Base-by-base conservation (phyloP, 2,888 invertebrate genomes). In the Serripes groenlandicus region DNA sequence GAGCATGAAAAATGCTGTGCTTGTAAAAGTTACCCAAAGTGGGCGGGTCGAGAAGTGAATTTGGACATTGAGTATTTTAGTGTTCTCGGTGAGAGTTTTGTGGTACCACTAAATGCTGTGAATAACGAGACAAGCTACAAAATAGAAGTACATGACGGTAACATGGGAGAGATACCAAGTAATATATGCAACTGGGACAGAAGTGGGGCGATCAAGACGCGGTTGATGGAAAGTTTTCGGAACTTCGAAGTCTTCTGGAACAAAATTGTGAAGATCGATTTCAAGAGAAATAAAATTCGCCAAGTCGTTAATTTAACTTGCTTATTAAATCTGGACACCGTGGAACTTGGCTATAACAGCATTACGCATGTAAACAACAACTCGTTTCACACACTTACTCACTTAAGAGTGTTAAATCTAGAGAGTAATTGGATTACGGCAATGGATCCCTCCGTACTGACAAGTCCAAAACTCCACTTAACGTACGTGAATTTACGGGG, bases 151-250 rank as follows among this genome's bases (percentile, higher is more conserved):
- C 37, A 18, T 4, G n/a, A 49, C 21, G 60, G 21, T 35, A 54
- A 70, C 18, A 64, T 80, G 75, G 75, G 70, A 15, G 75, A 80
- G 42, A 35, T 80, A 37, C 80, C 80, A 23, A 80, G 80, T 32
- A 80, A 80, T 42, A 32, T 80, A 2, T 80, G 80, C 37, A 42
- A 60, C 58, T 80, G 75, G 75, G 75, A 80, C 66, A 80, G 56
- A 9, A 42, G 68, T 34, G 28, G 49, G 18, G 11, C 35, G 21
- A 15, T 76, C 21, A 15, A 21, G 11, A 62, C 58, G 28, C 15
- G 1, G 18, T 75, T 66, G 49, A 28, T 0, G 4, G 15, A 70
- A 1, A 1, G 26, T 18, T 74, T 71, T 34, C 21, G 35, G 18
- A n/a, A 34, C 7, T 70, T 80, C 9, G 32, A 37, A 42, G 7